A percentile compares a stretch with the other conserved stretches of the same genome.
Conservation (phyloP, 1,140 invertebrate genomes). For the Heliconius hermathena region DNA sequence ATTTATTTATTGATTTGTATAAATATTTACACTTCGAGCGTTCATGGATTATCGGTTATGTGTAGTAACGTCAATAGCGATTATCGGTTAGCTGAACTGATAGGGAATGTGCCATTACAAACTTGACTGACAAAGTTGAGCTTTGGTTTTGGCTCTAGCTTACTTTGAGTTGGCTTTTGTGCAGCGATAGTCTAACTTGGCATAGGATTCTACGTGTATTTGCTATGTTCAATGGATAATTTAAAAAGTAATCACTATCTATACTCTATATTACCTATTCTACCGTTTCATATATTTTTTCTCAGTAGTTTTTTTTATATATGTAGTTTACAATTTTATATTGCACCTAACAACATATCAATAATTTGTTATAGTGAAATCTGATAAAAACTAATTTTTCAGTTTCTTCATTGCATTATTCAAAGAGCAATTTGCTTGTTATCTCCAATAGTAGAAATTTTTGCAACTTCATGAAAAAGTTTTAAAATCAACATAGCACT, state of each 20-base stretch:
- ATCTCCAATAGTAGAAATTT: background rate
- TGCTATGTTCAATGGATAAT: background rate
- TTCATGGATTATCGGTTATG: background rate
- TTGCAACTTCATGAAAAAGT: background rate
- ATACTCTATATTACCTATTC: background rate
- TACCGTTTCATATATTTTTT: background rate
- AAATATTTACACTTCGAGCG: background rate
- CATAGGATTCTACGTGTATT: background rate
- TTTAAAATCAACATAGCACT: background rate
- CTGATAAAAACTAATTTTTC: background rate
- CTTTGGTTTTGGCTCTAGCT: conserved; percentile 2
- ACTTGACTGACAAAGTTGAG: conserved; percentile 11
- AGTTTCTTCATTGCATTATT: background rate
- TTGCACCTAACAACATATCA: no score
- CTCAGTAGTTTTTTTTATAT: no score
- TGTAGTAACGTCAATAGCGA: background rate
- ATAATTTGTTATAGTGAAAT: background rate
- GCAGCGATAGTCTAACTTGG: background rate
- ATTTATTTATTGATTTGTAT: background rate
- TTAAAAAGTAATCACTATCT: background rate
- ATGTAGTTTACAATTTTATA: no score
- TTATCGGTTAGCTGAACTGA: background rate
- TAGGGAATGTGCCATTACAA: conserved; percentile 10
- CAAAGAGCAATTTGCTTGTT: background rate
- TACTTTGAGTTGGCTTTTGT: conserved; percentile 1